Conservation (phyloP, 2,888 invertebrate genomes). For the Prenolepis imparis region DNA sequence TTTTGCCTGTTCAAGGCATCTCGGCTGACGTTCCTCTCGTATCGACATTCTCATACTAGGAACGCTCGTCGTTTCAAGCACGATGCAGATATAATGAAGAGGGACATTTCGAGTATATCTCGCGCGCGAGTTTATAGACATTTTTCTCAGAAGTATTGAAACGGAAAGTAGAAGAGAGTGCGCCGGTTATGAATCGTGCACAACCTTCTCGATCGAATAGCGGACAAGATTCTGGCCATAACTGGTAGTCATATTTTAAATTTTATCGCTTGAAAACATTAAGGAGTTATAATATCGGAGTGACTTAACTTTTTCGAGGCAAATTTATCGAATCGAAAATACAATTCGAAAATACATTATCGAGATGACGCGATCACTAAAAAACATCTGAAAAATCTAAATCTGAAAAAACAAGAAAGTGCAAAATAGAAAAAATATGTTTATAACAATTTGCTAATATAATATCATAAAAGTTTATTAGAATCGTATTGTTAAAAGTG, state of each 20-base stretch:
- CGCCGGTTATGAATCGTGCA: constrained; percentile 84
- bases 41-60: constrained; percentile 33
- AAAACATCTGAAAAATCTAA: neutral
- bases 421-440: neutral
- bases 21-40: constrained; percentile 49
- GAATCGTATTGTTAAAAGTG: neutral
- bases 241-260: constrained; percentile 82
- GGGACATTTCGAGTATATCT: neutral
- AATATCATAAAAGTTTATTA: neutral
- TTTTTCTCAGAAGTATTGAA: constrained; percentile 64
- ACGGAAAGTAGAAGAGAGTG: constrained; percentile 69
- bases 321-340: neutral
- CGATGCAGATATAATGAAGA: constrained; percentile 45
- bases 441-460: neutral
- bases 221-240: constrained; percentile 71
- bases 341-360: neutral
- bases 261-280: constrained; percentile 84
- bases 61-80: neutral
- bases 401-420: constrained; percentile 10
- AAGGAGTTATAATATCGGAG: constrained; percentile 54
- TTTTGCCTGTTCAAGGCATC: constrained; percentile 63
- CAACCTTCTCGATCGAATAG: constrained; percentile 79
- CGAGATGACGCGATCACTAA: neutral
- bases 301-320: neutral
- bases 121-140: constrained; percentile 11